Percentiles rank a stretch among this genome's conserved stretches.
These are phyloP conservation scores for Narcine bancroftii DNA, from an alignment of 2,113 vertebrate genomes.

Conservation along the genomic window DNA sequence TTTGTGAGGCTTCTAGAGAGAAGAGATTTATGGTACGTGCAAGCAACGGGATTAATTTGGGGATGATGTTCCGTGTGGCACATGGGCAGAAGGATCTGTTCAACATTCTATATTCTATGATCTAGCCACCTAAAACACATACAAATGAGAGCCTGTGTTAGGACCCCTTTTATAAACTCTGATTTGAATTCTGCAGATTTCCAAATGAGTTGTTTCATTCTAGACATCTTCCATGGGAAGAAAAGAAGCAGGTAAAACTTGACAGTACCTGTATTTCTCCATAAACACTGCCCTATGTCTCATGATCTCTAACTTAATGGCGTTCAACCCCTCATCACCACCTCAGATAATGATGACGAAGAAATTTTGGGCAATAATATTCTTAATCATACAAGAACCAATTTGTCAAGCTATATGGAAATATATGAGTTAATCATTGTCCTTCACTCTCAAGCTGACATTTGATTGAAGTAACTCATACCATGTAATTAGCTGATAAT, in stretches of 20 bases:
- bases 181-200: background rate
- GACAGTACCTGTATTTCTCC: background rate
- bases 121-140: background rate
- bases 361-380: background rate
- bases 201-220: background rate
- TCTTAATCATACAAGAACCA: background rate
- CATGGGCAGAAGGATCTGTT: no score
- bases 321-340: background rate
- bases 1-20: no score
- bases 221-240: background rate
- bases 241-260: background rate
- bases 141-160: background rate
- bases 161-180: background rate
- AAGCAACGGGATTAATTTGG: no score
- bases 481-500: background rate
- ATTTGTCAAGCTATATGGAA: background rate
- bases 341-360: background rate
- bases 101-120: no score
- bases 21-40: no score
- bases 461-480: background rate
- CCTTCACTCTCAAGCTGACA: background rate
- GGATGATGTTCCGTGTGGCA: no score
- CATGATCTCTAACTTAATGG: background rate
- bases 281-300: background rate
- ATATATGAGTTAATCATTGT: background rate